Base-by-base conservation (phyloP, 2,888 invertebrate species). In the Adela reaumurella region DNA sequence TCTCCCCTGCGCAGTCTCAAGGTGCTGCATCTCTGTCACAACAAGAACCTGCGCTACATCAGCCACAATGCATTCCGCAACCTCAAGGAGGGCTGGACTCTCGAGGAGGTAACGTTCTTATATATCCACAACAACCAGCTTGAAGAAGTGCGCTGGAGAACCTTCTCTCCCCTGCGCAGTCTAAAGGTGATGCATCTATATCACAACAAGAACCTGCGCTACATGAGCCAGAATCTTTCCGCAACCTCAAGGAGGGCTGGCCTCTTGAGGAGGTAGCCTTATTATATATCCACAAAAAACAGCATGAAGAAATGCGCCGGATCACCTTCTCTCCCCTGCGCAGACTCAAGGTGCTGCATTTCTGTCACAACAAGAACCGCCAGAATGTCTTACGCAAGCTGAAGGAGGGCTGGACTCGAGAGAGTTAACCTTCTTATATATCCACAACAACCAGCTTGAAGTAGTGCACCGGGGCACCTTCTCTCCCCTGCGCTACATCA, bases 41-140 rank as follows among this genome's bases (percentile, higher is more conserved):
- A 85, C 62, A 64, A 64, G 6, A 76, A 79, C 45, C 62, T 85
- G 49, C 67, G 67, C 51, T 72, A 74, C 50, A 82, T 88, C 51
- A 83, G 85, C 57, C 73, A 84, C 54, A 76, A 81, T 48, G 84
- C 86, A 19, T 84, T 85, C 60, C 63, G 74, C 49, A 70, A 68
- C 14, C 60, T 81, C 19, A 78, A 77, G 62, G 69, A 72, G 51
- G 69, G 67, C 54, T 79, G 80, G 79, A 70, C 72, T 44, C 61
- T 84, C 52, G 72, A 74, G 56, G 83, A 84, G 70, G 84, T 83
- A 63, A n/a, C 62, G 64, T 58, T 35, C 14, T 24, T 4, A 24
- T 24, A n/a, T 5, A 85, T 83, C 48, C 76, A 82, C 57, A 80
- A 87, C 60, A 67, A 71, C 4, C 67, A 74, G 55, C 63, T 88